Percentiles rank a stretch among this genome's conserved stretches.
Evolutionary conservation across 2,888 invertebrate species (phyloP).

Genomic region (Drosophila pegasa): DNA sequence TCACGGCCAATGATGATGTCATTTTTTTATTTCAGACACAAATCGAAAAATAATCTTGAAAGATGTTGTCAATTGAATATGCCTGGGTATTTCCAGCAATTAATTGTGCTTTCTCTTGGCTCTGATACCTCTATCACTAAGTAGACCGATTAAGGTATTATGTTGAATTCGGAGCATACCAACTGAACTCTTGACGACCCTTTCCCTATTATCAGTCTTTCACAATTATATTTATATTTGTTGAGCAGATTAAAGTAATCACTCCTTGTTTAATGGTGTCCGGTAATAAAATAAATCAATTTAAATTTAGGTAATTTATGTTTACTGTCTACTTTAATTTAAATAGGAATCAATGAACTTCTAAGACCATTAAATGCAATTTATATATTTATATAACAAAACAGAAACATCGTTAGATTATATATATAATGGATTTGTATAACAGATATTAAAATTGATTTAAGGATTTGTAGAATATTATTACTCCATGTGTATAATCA

Average conservation of each 20-base stretch:
- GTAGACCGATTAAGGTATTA: constrained; percentile 49
- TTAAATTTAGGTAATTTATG: constrained; percentile 3
- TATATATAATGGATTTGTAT: background rate
- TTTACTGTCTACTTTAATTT: background rate
- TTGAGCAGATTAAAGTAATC: constrained; percentile 1
- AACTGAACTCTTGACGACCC: constrained; percentile 15
- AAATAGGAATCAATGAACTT: constrained; percentile 7
- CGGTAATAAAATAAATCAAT: constrained; percentile 6
- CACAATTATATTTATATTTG: constrained; percentile 9
- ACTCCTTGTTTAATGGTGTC: constrained; percentile 2
- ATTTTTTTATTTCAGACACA: constrained; percentile 24
- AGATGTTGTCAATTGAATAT: constrained; percentile 2
- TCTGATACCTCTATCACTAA: constrained; percentile 36
- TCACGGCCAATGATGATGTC: constrained; percentile 40
- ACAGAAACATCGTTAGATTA: background rate
- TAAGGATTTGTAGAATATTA: background rate
- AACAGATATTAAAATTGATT: background rate
- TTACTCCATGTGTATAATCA: background rate
- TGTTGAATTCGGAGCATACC: constrained; percentile 23
- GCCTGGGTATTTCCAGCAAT: constrained; percentile 20
- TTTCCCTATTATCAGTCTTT: constrained; percentile 10
- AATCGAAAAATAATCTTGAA: constrained; percentile 18
- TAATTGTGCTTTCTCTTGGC: constrained; percentile 32
- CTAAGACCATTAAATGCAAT: background rate
- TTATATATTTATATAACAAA: background rate